Conservation (phyloP, 2,888 invertebrate species). For the Therioaphis trifolii region DNA sequence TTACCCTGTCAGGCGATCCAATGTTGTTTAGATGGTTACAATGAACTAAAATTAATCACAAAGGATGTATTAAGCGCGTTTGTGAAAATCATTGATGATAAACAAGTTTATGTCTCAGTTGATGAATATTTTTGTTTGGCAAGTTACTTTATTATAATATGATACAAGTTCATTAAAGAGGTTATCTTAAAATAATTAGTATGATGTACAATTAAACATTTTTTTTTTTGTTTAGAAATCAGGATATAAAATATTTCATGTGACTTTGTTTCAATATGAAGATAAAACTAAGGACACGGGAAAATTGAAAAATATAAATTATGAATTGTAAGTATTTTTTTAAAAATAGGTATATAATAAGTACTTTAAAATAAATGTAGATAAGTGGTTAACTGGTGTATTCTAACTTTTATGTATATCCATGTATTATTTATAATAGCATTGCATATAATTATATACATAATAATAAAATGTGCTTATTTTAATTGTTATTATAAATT, state of each 20-base stretch:
- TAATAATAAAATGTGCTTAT: no score
- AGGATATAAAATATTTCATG: conserved; percentile 15
- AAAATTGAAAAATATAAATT: conserved; percentile 2
- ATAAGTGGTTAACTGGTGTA: no score
- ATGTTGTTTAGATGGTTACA: conserved; percentile 48
- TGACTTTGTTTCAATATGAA: conserved; percentile 27
- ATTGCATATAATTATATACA: no score
- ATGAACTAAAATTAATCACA: conserved; percentile 12
- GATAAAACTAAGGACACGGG: background rate
- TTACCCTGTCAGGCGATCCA: conserved; percentile 47
- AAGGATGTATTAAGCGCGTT: no score
- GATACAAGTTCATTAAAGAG: background rate
- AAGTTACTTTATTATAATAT: background rate
- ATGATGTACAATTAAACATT: background rate
- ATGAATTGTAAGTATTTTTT: conserved; percentile 42
- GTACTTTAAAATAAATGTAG: no score
- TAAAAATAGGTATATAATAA: no score
- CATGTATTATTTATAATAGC: no score
- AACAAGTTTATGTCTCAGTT: background rate
- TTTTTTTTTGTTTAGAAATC: background rate
- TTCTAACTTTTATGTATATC: no score
- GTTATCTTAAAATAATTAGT: no score
- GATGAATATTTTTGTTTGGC: conserved; percentile 38
- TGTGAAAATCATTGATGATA: background rate
- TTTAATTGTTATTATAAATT: no score